These are phyloP conservation scores for Carapus acus DNA, from an alignment of 2,797 vertebrate species.

Conservation along the genomic window DNA sequence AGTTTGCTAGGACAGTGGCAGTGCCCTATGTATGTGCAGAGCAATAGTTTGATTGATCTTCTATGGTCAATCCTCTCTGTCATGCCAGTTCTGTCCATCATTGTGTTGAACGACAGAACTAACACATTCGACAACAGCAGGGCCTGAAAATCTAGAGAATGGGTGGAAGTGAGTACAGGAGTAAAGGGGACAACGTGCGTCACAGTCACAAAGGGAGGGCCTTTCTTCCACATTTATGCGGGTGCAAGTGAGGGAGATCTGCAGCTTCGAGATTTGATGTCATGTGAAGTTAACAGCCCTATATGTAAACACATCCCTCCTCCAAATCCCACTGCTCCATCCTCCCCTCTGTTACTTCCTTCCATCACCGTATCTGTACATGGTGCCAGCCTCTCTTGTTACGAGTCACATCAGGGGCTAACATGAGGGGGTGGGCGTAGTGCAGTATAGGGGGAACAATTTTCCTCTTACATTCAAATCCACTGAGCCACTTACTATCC, in stretches of 20 bases:
- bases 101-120: constrained; percentile 17
- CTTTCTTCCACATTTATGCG: constrained; percentile 3
- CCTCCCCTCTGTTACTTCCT: constrained; percentile 35
- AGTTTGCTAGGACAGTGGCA: no score
- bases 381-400: constrained; percentile 30
- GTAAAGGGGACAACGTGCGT: constrained; percentile 12
- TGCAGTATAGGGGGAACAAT: constrained; percentile 12
- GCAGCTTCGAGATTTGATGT: constrained; percentile 43
- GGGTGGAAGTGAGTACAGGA: constrained; percentile 1
- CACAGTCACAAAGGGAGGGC: constrained; percentile 6
- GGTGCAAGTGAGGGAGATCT: constrained; percentile 28
- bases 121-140: constrained; percentile 6
- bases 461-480: constrained; percentile 23
- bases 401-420: constrained; percentile 41
- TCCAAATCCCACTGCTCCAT: constrained; percentile 35
- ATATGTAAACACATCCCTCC: constrained; percentile 52
- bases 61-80: no score
- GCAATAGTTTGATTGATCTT: neutral
- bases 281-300: constrained; percentile 54
- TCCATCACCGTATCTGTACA: constrained; percentile 32
- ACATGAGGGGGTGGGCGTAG: constrained; percentile 16
- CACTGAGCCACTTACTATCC: constrained; percentile 19
- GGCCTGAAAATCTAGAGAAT: constrained; percentile 11
- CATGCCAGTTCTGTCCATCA: constrained; percentile 3
- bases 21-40: constrained; percentile 1